Evolutionary conservation across 2,888 invertebrate genomes (phyloP), one percentile per base, ranked within the genome.

Genomic region (Empis livida): DNA sequence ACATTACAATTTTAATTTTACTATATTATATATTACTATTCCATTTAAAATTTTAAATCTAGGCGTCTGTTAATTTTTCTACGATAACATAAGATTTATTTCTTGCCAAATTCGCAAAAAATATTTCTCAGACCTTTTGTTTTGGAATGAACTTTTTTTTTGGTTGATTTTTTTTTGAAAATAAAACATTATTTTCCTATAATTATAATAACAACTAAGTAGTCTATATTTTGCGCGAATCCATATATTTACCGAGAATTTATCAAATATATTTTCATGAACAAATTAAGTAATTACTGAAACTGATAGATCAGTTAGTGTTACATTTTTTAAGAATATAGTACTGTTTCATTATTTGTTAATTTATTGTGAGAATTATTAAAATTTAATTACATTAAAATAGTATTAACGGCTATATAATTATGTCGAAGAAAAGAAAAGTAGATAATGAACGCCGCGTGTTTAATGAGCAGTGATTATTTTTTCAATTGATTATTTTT

Each of bases 401-500:
- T 27, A 8, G 23, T 27, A 27, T 2, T 8, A 27, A 27, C 23
- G 6, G 23, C 2, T 27, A 27, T 9, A 27, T 27, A 27, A 27
- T 27, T 3, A 35, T 35, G 35, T n/a, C 13, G n/a, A 35, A n/a
- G 8, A 35, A 35, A n/a, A 13, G 35, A n/a, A 35, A 27, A 15
- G 30, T 42, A 6, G 30, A 42, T 15, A 30, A 27, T 27, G 42
- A 41, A 15, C 14, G 27, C 31, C 42, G 15, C 16, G 14, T 9
- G 11, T 27, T 42, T 23, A 27, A 30, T 42, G 30, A 42, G 5
- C 14, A 14, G 16, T 42, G 20, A 10, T n/a, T n/a, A n/a, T n/a
- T n/a, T n/a, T n/a, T n/a, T 42, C 11, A 42, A 23, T 20, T 23
- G n/a, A 20, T 32, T 43, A 32, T 43, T 27, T 43, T 43, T 43